A percentile compares a stretch with the other conserved stretches of the same genome.
Conservation (phyloP, 2,888 invertebrate species). For the Orgyia antiqua region DNA sequence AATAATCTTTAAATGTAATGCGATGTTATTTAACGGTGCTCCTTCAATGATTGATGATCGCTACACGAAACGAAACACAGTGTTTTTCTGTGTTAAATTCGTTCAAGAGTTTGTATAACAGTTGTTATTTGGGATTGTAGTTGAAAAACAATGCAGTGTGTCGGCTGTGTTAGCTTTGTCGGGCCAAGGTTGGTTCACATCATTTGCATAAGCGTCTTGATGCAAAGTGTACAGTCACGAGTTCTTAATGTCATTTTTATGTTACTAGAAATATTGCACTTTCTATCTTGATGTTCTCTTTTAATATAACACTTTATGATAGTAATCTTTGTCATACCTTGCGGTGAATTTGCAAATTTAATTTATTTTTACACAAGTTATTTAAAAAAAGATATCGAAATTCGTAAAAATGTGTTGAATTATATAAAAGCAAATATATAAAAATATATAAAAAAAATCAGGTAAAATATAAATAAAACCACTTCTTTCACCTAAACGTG, state of each 20-base stretch:
- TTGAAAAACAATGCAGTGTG: constrained; percentile 19
- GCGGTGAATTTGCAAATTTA: too few relatives aligned
- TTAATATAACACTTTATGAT: constrained; percentile 1
- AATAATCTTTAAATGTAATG: constrained; percentile 46
- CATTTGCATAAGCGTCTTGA: constrained; percentile 50
- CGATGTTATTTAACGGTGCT: constrained; percentile 41
- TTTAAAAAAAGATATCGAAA: too few relatives aligned
- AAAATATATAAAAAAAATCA: too few relatives aligned
- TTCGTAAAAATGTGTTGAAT: too few relatives aligned
- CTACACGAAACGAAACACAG: constrained; percentile 18
- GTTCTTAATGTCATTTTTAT: constrained; percentile 41
- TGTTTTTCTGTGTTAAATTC: constrained; percentile 17
- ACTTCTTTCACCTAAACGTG: too few relatives aligned
- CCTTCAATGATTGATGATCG: constrained; percentile 34
- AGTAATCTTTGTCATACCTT: too few relatives aligned
- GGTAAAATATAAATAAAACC: too few relatives aligned
- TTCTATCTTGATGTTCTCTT: constrained; percentile 16
- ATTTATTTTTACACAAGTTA: too few relatives aligned
- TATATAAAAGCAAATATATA: too few relatives aligned
- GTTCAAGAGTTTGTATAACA: constrained; percentile 6
- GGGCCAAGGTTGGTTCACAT: constrained; percentile 56
- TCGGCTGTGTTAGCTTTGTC: constrained; percentile 30
- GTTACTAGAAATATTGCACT: constrained; percentile 24
- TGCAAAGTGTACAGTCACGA: constrained; percentile 50
- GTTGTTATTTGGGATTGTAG: constrained; percentile 12